Percentiles rank a stretch among this genome's conserved stretches.
Evolutionary conservation across 2,113 vertebrate genomes (phyloP).

Genomic region (Ictalurus punctatus): DNA sequence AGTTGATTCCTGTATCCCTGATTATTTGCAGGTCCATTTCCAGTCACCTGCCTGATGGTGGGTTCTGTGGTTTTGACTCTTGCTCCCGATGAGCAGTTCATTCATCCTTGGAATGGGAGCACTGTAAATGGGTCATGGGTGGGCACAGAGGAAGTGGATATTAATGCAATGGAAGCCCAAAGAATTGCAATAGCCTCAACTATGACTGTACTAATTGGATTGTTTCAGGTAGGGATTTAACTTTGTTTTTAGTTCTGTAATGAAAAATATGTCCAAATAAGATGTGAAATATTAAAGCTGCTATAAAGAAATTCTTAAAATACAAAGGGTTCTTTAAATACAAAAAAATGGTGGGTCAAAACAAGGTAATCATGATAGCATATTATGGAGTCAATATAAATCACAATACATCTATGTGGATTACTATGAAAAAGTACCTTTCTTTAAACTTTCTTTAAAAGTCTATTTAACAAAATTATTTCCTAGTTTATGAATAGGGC

Average conservation of each 20-base stretch:
- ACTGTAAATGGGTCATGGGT: conserved; percentile 62
- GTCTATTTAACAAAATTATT: neutral
- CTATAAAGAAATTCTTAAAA: neutral
- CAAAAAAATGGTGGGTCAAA: neutral
- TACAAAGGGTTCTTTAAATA: neutral
- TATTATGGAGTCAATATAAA: neutral
- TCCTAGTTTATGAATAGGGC: neutral
- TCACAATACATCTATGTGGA: neutral
- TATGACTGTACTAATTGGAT: conserved; percentile 81
- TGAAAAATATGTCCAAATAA: neutral
- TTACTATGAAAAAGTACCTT: neutral
- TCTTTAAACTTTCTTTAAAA: no score
- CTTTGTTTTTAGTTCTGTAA: neutral
- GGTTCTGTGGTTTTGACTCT: conserved; percentile 81
- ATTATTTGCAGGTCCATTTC: conserved; percentile 79
- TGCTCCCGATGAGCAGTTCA: conserved; percentile 77
- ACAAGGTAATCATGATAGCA: neutral
- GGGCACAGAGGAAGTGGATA: conserved; percentile 61
- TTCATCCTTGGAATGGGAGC: conserved; percentile 65
- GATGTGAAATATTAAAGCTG: neutral
- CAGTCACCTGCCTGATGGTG: conserved; percentile 87
- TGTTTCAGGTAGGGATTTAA: conserved; percentile 77
- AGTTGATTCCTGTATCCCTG: neutral
- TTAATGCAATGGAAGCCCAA: conserved; percentile 69
- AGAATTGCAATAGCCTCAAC: conserved; percentile 78